These are phyloP conservation scores for Serrognathus titanus DNA, from an alignment of 2,888 invertebrate genomes.

Conservation along the genomic window DNA sequence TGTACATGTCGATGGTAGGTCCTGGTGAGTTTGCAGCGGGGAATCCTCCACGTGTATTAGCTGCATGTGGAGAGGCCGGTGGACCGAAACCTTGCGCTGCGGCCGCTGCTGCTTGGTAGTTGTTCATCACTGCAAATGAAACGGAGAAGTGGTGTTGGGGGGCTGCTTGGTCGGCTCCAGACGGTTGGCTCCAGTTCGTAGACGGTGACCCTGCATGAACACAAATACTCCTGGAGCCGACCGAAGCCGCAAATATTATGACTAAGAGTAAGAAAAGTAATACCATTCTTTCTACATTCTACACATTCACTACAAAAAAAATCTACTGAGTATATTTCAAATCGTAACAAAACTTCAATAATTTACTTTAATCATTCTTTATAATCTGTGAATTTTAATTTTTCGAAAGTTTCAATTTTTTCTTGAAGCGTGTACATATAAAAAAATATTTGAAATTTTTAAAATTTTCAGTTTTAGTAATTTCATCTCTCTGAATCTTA, in stretches of 20 bases:
- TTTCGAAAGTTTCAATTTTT: too few relatives aligned
- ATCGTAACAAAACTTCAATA: too few relatives aligned
- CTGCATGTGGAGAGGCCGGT: conserved; percentile 74
- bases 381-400: too few relatives aligned
- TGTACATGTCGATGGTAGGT: conserved; percentile 90
- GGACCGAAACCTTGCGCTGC: conserved; percentile 77
- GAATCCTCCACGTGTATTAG: conserved; percentile 67
- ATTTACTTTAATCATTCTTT: too few relatives aligned
- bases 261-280: background rate
- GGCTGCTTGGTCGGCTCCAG: conserved; percentile 43
- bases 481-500: too few relatives aligned
- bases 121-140: conserved; percentile 84
- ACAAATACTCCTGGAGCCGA: conserved; percentile 41
- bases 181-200: conserved; percentile 37
- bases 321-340: too few relatives aligned
- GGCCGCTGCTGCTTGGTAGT: conserved; percentile 80
- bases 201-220: conserved; percentile 40
- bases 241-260: conserved; percentile 28
- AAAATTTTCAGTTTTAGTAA: too few relatives aligned
- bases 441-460: too few relatives aligned
- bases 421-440: too few relatives aligned
- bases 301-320: too few relatives aligned
- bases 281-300: too few relatives aligned
- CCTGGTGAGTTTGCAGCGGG: conserved; percentile 91
- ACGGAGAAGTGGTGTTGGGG: conserved; percentile 44